Conservation (phyloP, 2,797 vertebrate genomes). For the Vireo griseus region DNA sequence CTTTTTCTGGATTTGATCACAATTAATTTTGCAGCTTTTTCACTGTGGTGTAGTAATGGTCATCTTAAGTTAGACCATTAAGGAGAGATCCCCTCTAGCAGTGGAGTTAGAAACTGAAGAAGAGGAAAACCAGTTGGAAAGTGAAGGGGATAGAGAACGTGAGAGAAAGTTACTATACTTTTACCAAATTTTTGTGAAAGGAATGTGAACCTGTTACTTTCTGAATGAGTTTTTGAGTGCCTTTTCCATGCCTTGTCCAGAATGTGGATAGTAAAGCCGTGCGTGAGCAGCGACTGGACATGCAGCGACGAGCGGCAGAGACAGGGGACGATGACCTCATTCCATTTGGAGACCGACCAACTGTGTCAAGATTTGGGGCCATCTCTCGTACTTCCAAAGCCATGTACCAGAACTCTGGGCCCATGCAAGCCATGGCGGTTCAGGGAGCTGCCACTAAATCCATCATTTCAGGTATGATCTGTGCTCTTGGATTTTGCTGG, state of each 20-base stretch:
- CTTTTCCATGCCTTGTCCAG: constrained; percentile 63
- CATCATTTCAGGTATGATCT: constrained; percentile 70
- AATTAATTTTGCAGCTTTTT: background rate
- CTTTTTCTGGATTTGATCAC: background rate
- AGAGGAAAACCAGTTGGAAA: background rate
- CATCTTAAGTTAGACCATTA: background rate
- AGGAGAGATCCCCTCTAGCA: background rate
- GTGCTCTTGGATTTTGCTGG: background rate
- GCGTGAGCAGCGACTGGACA: constrained; percentile 87
- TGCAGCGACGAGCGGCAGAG: constrained; percentile 88
- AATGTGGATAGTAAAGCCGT: constrained; percentile 89
- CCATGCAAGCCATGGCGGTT: constrained; percentile 86
- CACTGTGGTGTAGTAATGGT: background rate
- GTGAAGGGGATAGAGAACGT: background rate
- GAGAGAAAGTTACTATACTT: background rate
- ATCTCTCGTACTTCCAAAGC: constrained; percentile 97
- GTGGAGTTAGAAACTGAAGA: background rate
- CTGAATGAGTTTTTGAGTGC: background rate
- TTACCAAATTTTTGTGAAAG: background rate
- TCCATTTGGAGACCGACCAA: constrained; percentile 94
- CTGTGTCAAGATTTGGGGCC: constrained; percentile 95
- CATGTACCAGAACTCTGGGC: constrained; percentile 89
- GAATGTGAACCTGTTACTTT: background rate
- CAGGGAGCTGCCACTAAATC: constrained; percentile 80
- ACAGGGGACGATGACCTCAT: constrained; percentile 97